Evolutionary conservation across 2,797 vertebrate genomes (phyloP), one percentile per base, ranked within the genome.

Genomic region (Holocentrus rufus): DNA sequence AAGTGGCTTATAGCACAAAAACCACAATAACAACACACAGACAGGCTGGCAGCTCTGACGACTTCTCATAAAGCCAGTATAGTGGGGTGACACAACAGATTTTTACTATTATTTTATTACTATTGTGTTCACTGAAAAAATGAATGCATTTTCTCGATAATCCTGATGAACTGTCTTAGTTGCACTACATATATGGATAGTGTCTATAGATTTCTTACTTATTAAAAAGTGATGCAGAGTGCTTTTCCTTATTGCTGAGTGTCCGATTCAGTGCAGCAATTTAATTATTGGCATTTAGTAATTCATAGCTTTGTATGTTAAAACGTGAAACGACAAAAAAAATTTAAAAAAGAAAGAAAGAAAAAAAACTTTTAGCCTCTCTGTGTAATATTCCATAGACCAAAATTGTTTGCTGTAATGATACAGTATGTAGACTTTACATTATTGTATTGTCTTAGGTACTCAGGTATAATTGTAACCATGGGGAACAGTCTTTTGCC

Each of bases 1-100:
- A 13, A 94, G 94, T 46, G 95, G 95, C 80, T 95, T 96, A 76
- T 91, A 93, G 87, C 76, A 88, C 94, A 93, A 89, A 55, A 64
- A 57, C 34, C 36, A 55, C 53, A 36, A 34, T n/a, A 63, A 58
- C 20, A 17, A 13, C 20, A 39, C 23, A 30, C 65, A 25, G 46
- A 62, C 18, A 55, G 31, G 17, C 56, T 18, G 65, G 75, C 70
- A 76, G 47, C 53, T 60, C 62, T 23, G 20, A 52, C 46, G 68
- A 62, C 73, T 76, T 46, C 65, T 65, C 30, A 54, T 27, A 30
- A 44, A 68, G 58, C 53, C 62, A 64, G 72, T 71, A 2, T 62
- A 69, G 70, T 17, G 8, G 23, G 55, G 72, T 60, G 56, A 65
- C 56, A 64, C 15, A 72, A 44, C 53, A 39, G 49, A 80, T 67